Base-by-base conservation (phyloP, 2,888 invertebrate species). In the Yponomeuta evonymella region DNA sequence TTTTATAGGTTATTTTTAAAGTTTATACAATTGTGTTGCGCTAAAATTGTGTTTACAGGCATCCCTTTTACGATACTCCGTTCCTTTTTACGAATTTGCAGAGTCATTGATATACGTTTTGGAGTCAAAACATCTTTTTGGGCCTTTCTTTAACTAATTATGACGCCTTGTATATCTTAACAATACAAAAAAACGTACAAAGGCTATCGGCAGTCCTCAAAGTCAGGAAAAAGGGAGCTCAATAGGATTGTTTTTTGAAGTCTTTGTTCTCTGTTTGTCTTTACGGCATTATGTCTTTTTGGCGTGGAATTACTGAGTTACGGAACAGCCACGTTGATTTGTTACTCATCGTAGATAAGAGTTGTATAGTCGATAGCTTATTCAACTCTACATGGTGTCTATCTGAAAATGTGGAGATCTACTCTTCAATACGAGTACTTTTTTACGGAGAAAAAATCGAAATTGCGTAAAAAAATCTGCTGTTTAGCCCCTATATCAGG, bases 211-310 rank as follows among this genome's bases (percentile, higher is more conserved):
- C 70, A n/a, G 15, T 10, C 2, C 29, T 70, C 70, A 70, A 70
- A 70, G 70, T 15, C 11, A 33, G 29, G n/a, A 36, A 70, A 62
- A 62, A 15, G 36, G 63, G 62, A 70, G 23, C 23, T 62, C 36
- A 70, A 70, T 70, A n/a, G 43, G 11, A 70, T 70, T 70, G 62
- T 70, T 70, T 62, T 48, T 29, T 51, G 5, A 68, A 68, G 36
- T 12, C 12, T 51, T 36, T 48, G 29, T 68, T 15, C 4, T 58
- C 30, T 68, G 11, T 68, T 58, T 58, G 51, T 58, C 30, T 68
- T 48, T 68, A 48, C 68, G 23, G 48, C 5, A 43, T 48, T 43
- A 29, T 23, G 64, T 64, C 29, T 64, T 64, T 43, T 43, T 43
- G 43, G 43, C 43, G 8, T 6, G 8, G 8, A 6, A 43, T 6